Conservation (phyloP, 2,888 invertebrate species). For the Punctoribates punctum region DNA sequence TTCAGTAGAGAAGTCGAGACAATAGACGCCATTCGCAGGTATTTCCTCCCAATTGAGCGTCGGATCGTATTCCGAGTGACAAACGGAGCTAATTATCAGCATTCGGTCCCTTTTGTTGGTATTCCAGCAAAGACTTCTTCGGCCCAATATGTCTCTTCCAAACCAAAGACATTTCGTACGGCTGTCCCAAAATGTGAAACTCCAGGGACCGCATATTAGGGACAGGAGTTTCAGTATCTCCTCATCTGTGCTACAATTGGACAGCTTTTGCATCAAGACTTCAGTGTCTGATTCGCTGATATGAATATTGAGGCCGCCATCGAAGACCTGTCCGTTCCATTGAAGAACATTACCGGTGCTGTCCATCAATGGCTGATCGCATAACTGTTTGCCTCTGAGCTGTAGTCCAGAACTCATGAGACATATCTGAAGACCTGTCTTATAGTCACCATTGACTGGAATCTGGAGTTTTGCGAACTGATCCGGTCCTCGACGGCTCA, state of each 20-base stretch:
- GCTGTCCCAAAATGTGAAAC: conserved; percentile 68
- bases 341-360: conserved; percentile 18
- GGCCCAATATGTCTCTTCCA: conserved; percentile 76
- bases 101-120: conserved; percentile 41
- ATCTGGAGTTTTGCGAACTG: conserved; percentile 32
- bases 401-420: conserved; percentile 33
- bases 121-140: conserved; percentile 70
- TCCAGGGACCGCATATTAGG: conserved; percentile 73
- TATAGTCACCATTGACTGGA: not conserved
- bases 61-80: conserved; percentile 9
- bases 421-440: not conserved
- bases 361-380: conserved; percentile 22
- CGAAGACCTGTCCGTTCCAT: conserved; percentile 42
- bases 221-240: not conserved
- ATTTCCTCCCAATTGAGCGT: conserved; percentile 51
- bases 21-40: conserved; percentile 55
- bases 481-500: conserved; percentile 41
- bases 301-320: not conserved
- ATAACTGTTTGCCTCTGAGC: conserved; percentile 19
- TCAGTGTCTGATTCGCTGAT: conserved; percentile 38
- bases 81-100: conserved; percentile 18
- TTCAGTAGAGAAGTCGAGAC: conserved; percentile 49
- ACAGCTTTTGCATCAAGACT: not conserved
- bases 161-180: conserved; percentile 63
- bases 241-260: not conserved